Base-by-base conservation (phyloP, 2,113 vertebrate species). In the Plectropomus leopardus region DNA sequence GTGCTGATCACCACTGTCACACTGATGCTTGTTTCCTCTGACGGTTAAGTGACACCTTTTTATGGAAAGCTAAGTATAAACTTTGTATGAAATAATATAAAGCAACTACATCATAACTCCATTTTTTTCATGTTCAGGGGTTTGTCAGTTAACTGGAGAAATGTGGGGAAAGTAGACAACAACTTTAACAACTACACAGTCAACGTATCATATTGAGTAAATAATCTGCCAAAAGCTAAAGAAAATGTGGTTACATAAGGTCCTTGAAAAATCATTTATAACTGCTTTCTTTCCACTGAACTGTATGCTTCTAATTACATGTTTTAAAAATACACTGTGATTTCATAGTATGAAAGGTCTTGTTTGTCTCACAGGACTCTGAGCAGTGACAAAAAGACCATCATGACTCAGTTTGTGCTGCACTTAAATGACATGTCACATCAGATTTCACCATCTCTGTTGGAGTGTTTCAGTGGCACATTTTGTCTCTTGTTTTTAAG, bases 241-340 rank as follows among this genome's bases (percentile, higher is more conserved):
- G 64, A 55, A 26, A 32, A 14, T 5, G 7, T 36, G 36, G 11
- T 10, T 10, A 5, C 2, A 40, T 26, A 6, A 55, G 30, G 8
- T 45, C 3, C 5, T 30, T 11, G 10, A 65, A 77, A 69, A 55
- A 36, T 67, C 8, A 78, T 60, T 47, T 36, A 51, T 72, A 44
- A 61, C 61, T 40, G 30, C 23, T 30, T 66, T 28, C 57, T 84
- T 65, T 69, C 48, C 66, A 17, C 45, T 40, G 2, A 65, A 6
- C 54, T 24, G 15, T 24, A 30, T 21, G 15, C 44, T 28, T 51
- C 47, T 3, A 24, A 8, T 28, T 24, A 17, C 30, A 3, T 28
- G 47, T 63, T 26, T 45, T 44, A 21, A 66, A 24, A 16, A n/a
- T 24, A 1, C 9, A 34, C 5, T 8, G 57, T 48, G 17, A 16